Evolutionary conservation across 2,797 vertebrate genomes (phyloP), one percentile per base, ranked within the genome.

Genomic region (Dromococcyx pavoninus): DNA sequence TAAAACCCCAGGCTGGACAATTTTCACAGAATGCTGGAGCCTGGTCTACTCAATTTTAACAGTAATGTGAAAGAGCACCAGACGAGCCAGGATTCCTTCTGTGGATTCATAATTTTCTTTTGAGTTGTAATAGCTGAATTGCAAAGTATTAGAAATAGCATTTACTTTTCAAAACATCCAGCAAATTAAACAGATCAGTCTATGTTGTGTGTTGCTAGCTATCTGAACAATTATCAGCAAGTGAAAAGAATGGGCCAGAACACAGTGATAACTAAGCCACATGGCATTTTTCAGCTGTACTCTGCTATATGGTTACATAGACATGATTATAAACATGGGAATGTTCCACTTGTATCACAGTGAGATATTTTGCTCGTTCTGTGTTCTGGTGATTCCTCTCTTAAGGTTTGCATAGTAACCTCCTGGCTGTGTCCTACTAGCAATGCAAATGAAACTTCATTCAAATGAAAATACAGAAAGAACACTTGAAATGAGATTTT

Each of bases 381-480:
- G 0, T 37, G 37, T 81, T 78, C 21, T 35, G 50, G 37, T 61
- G 57, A 64, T 80, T 81, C 60, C 39, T 67, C 28, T 62, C 43
- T 61, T 77, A 39, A 50, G 13, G 15, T 81, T 67, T 79, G 22
- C 72, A 6, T 51, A 58, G 66, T 77, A 75, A 66, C 43, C n/a
- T 54, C n/a, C 30, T 87, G 74, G 78, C 85, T 85, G 25, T 77
- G 60, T 83, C 82, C 80, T 74, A 60, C 79, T 69, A 75, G 56
- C 79, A 84, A 33, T 54, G 67, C 33, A 86, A 73, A 90, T 54
- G 25, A 67, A 91, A 67, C 21, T n/a, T 75, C 35, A 81, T 94
- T 91, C 54, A 76, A 73, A 88, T 86, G 50, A 75, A 95, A 95
- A 76, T 82, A 82, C 30, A 75, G 61, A 86, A 89, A 61, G 60